These are phyloP conservation scores for Lophura swinhoii DNA, from an alignment of 2,797 vertebrate species.

Conservation along the genomic window DNA sequence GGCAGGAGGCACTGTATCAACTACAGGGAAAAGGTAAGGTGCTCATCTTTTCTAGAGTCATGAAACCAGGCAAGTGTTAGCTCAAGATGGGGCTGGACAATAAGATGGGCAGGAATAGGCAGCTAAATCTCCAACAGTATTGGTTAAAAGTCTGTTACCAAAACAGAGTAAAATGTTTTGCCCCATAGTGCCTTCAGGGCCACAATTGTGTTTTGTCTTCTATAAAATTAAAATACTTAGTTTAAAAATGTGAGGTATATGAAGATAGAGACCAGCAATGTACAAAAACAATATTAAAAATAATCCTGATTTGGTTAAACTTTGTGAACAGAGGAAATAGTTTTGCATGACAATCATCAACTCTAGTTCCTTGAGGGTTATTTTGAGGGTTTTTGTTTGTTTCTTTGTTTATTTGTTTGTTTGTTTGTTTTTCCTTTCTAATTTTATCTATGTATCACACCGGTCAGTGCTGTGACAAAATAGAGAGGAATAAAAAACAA, in stretches of 20 bases:
- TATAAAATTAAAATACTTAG: not conserved
- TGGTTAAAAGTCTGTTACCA: not conserved
- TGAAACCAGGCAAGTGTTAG: not conserved
- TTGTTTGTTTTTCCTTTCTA: not conserved
- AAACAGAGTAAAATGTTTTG: not conserved
- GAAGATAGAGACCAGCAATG: not conserved
- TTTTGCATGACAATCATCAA: not conserved
- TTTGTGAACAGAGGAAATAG: not conserved
- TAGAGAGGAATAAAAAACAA: rapidly evolving
- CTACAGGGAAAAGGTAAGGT: not conserved
- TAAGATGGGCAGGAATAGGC: not conserved
- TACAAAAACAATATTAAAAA: not conserved
- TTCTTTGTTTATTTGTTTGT: not conserved
- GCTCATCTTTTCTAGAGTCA: not conserved
- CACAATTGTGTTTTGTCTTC: not conserved
- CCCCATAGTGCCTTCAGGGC: rapidly evolving
- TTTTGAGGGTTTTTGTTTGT: not conserved
- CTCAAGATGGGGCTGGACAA: not conserved
- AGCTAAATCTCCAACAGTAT: not conserved
- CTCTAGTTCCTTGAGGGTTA: not conserved
- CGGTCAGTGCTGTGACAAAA: not conserved
- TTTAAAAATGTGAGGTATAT: not conserved
- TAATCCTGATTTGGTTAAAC: not conserved
- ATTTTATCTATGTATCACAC: not conserved
- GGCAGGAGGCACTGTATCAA: not conserved